A percentile compares a stretch with the other conserved stretches of the same genome.
Conservation (phyloP, 2,113 vertebrate species). For the Ellobius talpinus region DNA sequence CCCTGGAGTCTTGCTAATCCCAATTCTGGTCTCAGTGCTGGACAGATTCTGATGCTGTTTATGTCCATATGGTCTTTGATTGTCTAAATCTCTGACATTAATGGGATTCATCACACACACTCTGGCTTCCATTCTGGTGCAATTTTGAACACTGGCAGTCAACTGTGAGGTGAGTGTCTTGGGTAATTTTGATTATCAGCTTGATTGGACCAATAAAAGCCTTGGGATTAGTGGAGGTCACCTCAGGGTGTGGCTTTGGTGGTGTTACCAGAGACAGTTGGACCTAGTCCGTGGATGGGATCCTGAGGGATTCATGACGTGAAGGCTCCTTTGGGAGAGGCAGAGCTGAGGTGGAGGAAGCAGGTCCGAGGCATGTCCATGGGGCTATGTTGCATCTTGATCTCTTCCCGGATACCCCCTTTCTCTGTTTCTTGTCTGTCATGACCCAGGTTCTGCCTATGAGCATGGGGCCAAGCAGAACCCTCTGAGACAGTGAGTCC, state of each 20-base stretch:
- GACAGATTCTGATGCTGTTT: neutral
- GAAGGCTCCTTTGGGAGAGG: neutral
- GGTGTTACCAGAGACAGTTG: neutral
- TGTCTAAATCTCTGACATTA: neutral
- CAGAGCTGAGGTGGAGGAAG: neutral
- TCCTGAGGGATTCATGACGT: neutral
- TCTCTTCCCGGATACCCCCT: neutral
- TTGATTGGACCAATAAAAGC: neutral
- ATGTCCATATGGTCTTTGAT: neutral
- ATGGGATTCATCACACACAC: neutral
- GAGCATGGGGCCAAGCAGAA: neutral
- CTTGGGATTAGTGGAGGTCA: neutral
- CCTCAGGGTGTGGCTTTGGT: neutral
- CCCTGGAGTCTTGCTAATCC: neutral
- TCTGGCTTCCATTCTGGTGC: neutral
- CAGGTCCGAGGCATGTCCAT: no score
- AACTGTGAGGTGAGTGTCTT: neutral
- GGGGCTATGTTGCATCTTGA: neutral
- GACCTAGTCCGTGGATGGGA: neutral
- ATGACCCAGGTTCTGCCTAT: neutral
- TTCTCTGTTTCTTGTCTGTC: neutral
- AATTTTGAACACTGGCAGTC: neutral
- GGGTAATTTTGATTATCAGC: neutral
- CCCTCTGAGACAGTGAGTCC: neutral
- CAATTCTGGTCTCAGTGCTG: rapidly evolving